Evolutionary conservation across 2,888 invertebrate genomes (phyloP), one percentile per base, ranked within the genome.

Genomic region (Cephus pygmeus): DNA sequence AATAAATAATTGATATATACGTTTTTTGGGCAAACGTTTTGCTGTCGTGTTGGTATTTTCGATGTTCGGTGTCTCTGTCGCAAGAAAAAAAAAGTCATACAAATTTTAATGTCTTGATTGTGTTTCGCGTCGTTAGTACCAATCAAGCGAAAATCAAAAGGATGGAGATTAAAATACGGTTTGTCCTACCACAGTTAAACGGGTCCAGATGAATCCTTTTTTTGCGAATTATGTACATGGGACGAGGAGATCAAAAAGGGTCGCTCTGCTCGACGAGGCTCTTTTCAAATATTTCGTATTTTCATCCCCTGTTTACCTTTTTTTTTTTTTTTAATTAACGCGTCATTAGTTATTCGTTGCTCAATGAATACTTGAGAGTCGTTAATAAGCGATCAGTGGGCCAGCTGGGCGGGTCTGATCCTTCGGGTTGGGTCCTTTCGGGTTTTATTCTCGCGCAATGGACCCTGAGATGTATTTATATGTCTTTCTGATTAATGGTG

Each of bases 21-120:
- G 83, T 85, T 56, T 40, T 56, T 85, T 81, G 85, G 82, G 83
- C 85, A 85, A 88, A 87, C 87, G 86, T 88, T 85, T 87, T 82
- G 85, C 85, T 87, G 86, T 87, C 86, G 85, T 89, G 85, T 88
- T 87, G 84, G 83, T 87, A 87, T 88, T 87, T 87, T 87, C 83
- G 83, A 84, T 86, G 86, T 86, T 86, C 86, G 83, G 84, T 86
- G 85, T 87, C 9, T 56, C 79, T 84, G 85, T 84, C 78, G 76
- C 79, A 79, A 79, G 35, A n/a, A 33, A 40, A 56, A 76, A 78
- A 40, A 76, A 4, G 23, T 56, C 56, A 23, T 56, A 56, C 56
- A 56, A 56, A 23, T 23, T 56, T 56, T 23, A 56, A 23, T 56
- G 56, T 56, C 56, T 9, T 9, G 56, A 56, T 56, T 56, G 40